phyloP scores from a whole-genome alignment of 2,113 vertebrate genomes.

The Aptenodytes forsteri region DNA sequence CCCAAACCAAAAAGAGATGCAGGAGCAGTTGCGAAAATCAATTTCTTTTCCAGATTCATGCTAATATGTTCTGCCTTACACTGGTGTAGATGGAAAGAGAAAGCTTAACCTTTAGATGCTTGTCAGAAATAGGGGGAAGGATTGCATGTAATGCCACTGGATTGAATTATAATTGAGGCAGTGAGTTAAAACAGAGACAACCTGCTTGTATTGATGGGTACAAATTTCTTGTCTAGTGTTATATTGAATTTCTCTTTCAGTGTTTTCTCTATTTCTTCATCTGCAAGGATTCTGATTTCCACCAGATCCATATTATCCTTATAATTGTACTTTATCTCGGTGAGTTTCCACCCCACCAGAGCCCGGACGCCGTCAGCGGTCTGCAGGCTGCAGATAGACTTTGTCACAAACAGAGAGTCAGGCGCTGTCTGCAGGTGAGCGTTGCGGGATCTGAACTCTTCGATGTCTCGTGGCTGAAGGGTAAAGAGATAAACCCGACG shows the following conservation, averaged over 20 bases:
- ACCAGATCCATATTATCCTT: conserved; percentile 76
- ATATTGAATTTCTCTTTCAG: conserved; percentile 80
- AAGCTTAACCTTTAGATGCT: conserved; percentile 7
- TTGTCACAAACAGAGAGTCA: conserved; percentile 73
- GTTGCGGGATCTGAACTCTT: conserved; percentile 72
- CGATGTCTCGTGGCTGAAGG: conserved; percentile 60
- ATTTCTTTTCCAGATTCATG: not conserved
- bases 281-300: conserved; percentile 72
- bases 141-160: not conserved
- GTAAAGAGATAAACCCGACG: conserved; percentile 77
- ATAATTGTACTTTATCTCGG: conserved; percentile 76
- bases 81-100: not conserved
- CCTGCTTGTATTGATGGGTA: conserved; percentile 51
- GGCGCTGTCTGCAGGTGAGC: conserved; percentile 73
- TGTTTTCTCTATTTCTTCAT: conserved; percentile 76
- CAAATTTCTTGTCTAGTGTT: conserved; percentile 75
- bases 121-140: not conserved
- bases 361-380: conserved; percentile 70
- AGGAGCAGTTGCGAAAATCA: not conserved
- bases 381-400: conserved; percentile 86
- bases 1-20: not conserved
- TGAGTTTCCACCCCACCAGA: conserved; percentile 81
- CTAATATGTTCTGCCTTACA: not conserved
- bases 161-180: not conserved
- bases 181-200: conserved; percentile 43